A percentile compares a stretch with the other conserved stretches of the same genome.
phyloP scores from a whole-genome alignment of 2,113 vertebrate genomes.

The Cyphomyrus plagiostoma region DNA sequence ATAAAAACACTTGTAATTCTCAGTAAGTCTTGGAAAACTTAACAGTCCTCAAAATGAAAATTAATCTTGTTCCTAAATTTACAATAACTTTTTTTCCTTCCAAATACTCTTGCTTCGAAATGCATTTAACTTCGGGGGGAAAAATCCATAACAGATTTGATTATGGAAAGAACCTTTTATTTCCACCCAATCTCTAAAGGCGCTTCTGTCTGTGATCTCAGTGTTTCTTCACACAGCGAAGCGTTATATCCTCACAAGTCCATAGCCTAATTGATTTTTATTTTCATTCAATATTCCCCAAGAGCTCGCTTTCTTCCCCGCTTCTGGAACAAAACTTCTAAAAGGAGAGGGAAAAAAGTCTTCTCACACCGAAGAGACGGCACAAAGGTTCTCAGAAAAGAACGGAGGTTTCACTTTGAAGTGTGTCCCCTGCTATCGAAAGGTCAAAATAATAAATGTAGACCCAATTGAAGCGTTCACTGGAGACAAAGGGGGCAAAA shows the following conservation, averaged over 20 bases:
- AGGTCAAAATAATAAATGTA: conserved; percentile 89
- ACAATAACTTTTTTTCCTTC: conserved; percentile 26
- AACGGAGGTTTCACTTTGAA: conserved; percentile 61
- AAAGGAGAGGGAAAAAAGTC: conserved; percentile 46
- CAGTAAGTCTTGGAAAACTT: neutral
- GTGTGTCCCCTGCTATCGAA: conserved; percentile 58
- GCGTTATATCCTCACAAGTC: conserved; percentile 54
- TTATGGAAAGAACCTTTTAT: conserved; percentile 51
- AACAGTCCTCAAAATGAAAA: neutral
- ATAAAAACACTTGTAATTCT: neutral
- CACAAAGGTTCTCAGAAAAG: conserved; percentile 60
- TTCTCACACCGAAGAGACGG: conserved; percentile 48
- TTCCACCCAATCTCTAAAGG: conserved; percentile 38
- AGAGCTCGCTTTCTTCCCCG: conserved; percentile 58
- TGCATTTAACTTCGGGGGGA: conserved; percentile 38
- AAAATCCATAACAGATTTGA: conserved; percentile 57
- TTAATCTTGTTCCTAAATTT: neutral
- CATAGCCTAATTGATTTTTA: conserved; percentile 74
- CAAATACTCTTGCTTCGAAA: conserved; percentile 14
- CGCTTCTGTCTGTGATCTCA: conserved; percentile 48
- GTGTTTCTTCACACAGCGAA: conserved; percentile 52
- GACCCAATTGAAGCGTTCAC: conserved; percentile 69
- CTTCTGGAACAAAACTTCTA: conserved; percentile 62
- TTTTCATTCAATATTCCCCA: conserved; percentile 65
- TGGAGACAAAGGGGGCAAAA: conserved; percentile 67